Base-by-base conservation (phyloP, 1,140 invertebrate species). In the Drosophila nannoptera region DNA sequence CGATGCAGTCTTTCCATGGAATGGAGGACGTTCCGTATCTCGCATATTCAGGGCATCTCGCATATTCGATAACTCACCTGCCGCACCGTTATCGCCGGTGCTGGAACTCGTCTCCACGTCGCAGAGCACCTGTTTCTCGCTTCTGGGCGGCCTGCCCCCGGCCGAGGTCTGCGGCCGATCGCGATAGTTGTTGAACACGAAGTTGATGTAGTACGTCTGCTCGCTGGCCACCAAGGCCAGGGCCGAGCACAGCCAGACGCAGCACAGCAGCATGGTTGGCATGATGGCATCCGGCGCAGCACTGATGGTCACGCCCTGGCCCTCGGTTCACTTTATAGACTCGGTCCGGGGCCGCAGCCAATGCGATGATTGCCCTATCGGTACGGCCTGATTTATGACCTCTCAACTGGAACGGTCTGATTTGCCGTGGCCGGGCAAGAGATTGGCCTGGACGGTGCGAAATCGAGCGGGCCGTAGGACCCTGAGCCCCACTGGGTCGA, bases 171-270 rank as follows among this genome's bases (percentile, higher is more conserved):
- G 33, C 7, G 4, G 33, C 7, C 4, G 33, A 35, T 35, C 14
- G n/a, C 38, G 54, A 52, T 74, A 63, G 46, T 84, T 84, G 31
- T 84, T 84, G 45, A 84, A 84, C 4, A 84, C 33, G 14, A 84
- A 84, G 43, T 83, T 84, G 38, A 84, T 69, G 33, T 84, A 84
- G 46, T 84, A 84, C 0, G 76, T 77, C 50, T 84, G 80, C 4
- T 59, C 58, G 4, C n/a, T 73, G 22, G 73, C 70, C 32, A 70
- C 16, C 9, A 77, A 67, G 31, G 67, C 35, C 63, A 55, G 38
- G 0, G 80, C 73, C 33, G 22, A 78, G 46, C 6, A 43, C 7
- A 14, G 54, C 73, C 73, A 78, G 7, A 75, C 38, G 43, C 63
- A 71, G 22, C 7, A 36, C n/a, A 50, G 32, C 50, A 76, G 43